A percentile compares a stretch with the other conserved stretches of the same genome.
phyloP scores from a whole-genome alignment of 1,140 invertebrate genomes.

The Palaemon carinicauda region DNA sequence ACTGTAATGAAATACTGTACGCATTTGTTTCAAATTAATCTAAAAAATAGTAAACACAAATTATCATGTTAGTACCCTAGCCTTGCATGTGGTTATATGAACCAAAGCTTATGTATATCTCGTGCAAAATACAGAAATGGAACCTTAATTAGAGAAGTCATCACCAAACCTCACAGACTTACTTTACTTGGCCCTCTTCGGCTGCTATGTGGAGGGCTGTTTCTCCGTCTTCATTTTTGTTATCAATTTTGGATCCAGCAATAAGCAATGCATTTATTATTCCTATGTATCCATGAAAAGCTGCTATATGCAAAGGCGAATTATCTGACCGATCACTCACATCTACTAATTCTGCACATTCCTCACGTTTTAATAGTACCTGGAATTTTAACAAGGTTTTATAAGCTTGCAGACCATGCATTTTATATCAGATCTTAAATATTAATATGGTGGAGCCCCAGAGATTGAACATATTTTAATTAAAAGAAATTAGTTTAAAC shows the following conservation, averaged over 20 bases:
- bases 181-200: conserved; percentile 66
- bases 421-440: no score
- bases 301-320: conserved; percentile 66
- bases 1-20: no score
- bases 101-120: no score
- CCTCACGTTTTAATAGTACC: conserved; percentile 62
- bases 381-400: background rate
- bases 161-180: conserved; percentile 38
- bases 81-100: no score
- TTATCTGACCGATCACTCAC: conserved; percentile 65
- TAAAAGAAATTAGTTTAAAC: no score
- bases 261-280: conserved; percentile 65
- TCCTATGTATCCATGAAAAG: conserved; percentile 64
- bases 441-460: no score
- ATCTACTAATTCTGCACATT: conserved; percentile 63
- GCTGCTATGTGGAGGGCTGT: conserved; percentile 68
- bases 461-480: no score
- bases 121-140: background rate
- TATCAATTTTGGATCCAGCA: conserved; percentile 64
- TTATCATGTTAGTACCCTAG: no score
- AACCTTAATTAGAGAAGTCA: background rate
- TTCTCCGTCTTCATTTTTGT: conserved; percentile 68
- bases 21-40: no score
- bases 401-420: no score
- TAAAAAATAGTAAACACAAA: no score